Conservation (phyloP, 2,113 vertebrate species). For the Boleophthalmus pectinirostris region DNA sequence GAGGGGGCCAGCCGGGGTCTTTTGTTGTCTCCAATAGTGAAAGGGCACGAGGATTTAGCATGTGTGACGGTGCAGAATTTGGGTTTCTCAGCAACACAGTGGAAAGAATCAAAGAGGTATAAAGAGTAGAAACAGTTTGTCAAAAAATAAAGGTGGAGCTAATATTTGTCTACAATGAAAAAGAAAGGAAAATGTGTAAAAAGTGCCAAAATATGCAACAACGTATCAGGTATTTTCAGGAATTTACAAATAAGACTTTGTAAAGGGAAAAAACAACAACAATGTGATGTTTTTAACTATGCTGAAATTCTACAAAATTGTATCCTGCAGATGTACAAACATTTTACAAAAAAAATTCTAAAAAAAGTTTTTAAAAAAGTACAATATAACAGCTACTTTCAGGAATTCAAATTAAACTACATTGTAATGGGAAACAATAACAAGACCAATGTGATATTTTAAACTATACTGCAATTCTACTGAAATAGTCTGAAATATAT, state of each 20-base stretch:
- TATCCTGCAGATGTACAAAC: no score
- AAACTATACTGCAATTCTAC: no score
- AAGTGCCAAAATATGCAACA: neutral
- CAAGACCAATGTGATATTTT: no score
- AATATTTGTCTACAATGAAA: neutral
- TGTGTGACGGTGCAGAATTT: conserved; percentile 20
- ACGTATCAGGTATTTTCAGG: neutral
- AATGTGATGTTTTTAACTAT: no score
- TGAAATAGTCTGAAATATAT: no score
- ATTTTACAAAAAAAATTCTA: no score
- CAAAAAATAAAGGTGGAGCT: neutral
- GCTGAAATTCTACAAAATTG: neutral
- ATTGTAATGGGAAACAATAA: no score
- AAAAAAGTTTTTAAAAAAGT: no score
- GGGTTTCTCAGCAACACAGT: neutral
- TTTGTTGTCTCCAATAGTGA: conserved; percentile 53
- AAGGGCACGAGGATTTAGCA: conserved; percentile 44
- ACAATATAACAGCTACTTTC: no score
- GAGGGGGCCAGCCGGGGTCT: conserved; percentile 38
- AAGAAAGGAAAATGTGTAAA: neutral
- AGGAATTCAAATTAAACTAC: no score
- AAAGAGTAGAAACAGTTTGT: neutral
- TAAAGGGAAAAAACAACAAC: no score
- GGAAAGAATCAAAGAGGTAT: neutral
- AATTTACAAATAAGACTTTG: neutral